These are phyloP conservation scores for Nannoperca obscura DNA, from an alignment of 2,797 vertebrate genomes.

Conservation along the genomic window DNA sequence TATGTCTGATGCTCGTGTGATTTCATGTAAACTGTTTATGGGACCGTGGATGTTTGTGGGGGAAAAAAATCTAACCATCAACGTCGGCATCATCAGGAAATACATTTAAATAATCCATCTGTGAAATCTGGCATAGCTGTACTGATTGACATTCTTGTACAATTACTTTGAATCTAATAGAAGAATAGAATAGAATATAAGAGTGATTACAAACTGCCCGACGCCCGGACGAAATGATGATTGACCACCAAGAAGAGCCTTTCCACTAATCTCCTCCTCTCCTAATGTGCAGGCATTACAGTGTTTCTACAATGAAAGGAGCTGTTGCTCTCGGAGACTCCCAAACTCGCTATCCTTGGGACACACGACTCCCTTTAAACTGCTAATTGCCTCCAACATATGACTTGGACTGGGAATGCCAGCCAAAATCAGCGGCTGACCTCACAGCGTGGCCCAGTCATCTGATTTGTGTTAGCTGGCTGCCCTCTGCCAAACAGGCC, in stretches of 20 bases:
- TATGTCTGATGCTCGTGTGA: neutral
- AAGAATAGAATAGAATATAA: neutral
- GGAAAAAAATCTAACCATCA: too few relatives aligned
- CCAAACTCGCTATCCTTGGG: conserved; percentile 24
- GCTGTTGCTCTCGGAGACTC: conserved; percentile 45
- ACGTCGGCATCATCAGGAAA: neutral
- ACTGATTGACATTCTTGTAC: neutral
- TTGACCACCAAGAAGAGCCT: neutral
- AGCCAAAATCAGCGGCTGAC: conserved; percentile 66
- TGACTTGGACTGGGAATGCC: conserved; percentile 33
- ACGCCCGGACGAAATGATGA: conserved; percentile 19
- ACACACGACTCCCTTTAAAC: conserved; percentile 29
- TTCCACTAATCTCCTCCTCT: conserved; percentile 1
- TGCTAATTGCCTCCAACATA: conserved; percentile 55
- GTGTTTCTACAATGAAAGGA: conserved; percentile 21
- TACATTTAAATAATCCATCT: neutral
- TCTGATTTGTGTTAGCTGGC: conserved; percentile 78
- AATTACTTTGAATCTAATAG: neutral
- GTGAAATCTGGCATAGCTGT: neutral
- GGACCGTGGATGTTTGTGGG: neutral
- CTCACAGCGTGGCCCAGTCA: conserved; percentile 74
- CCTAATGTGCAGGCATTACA: neutral
- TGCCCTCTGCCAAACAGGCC: conserved; percentile 73
- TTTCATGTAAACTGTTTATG: neutral
- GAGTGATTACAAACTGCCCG: conserved; percentile 3